Base-by-base conservation (phyloP, 30 jellyfish, hydroid and myxozoan genomes). In the Aurelia coerulea region DNA sequence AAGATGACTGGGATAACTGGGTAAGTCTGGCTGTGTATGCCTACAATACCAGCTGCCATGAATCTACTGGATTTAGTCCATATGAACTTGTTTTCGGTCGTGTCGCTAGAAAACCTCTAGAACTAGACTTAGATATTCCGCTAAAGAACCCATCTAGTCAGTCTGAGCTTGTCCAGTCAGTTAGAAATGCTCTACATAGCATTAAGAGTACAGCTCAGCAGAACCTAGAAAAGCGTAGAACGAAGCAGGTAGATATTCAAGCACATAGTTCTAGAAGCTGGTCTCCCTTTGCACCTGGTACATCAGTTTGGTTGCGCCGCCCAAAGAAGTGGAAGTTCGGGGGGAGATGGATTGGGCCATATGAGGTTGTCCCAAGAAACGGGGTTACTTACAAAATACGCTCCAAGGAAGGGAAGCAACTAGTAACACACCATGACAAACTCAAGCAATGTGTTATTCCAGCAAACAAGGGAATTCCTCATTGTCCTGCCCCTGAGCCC, bases 251-350 rank as follows among this genome's bases (percentile, higher is more conserved):
- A 18, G 33, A 66, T 2, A 75, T 53, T 58, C 71, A 82, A 35
- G 85, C 29, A 18, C 78, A 50, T 84, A 65, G 85, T 18, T 84
- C 50, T 79, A 65, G 64, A 23, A 42, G 35, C 79, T 82, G 91
- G 91, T 33, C 50, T 65, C 91, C 84, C 14, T 68, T 82, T 68
- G 85, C 11, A 68, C 71, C 79, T 54, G 78, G 91, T 2, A 84
- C 67, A 59, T 35, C 85, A 6, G 91, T 82, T 68, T 82, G 85
- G 91, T 41, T 82, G 60, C 23, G 78, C 78, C 91, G 91, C 35
- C 91, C 91, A 66, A 82, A 82, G 85, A 82, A 68, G 15, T 82
- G 82, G 90, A 80, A 80, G 62, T 80, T 80, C 23, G 81, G 90
- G 82, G 39, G 63, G 90, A 65, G 68, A 53, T 82, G 85, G 85